Percentiles rank a stretch among this genome's conserved stretches.
phyloP scores from a whole-genome alignment of 2,888 invertebrate species.

The Cotesia congregata region DNA sequence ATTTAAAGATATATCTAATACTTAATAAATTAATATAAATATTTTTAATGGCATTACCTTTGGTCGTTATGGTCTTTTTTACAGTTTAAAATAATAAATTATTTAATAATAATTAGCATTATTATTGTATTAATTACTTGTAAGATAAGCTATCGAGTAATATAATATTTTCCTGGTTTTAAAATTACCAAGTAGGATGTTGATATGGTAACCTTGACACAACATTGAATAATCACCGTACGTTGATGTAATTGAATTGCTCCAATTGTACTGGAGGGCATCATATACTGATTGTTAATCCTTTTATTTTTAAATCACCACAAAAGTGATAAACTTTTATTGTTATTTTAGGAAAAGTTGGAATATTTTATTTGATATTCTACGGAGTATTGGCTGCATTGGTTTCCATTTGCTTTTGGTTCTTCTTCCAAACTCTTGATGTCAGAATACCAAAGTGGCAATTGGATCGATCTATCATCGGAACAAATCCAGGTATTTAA shows the following conservation, averaged over 20 bases:
- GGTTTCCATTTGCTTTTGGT: conserved; percentile 95
- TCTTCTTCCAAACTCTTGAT: conserved; percentile 92
- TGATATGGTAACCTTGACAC: conserved; percentile 49
- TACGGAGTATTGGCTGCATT: conserved; percentile 92
- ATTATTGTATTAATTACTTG: no score
- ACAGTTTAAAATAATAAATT: no score
- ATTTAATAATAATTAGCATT: no score
- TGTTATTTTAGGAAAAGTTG: conserved; percentile 85
- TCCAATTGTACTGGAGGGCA: conserved; percentile 63
- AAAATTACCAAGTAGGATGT: neutral
- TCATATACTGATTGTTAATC: conserved; percentile 56
- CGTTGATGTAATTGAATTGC: conserved; percentile 64
- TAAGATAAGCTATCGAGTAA: no score
- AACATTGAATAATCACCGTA: conserved; percentile 60
- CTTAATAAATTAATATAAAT: no score
- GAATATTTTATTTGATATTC: conserved; percentile 95
- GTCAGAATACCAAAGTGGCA: conserved; percentile 92
- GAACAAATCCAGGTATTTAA: conserved; percentile 87
- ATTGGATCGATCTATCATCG: conserved; percentile 88
- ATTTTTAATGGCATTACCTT: no score
- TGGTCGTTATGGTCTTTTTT: no score
- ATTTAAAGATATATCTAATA: no score
- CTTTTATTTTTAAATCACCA: conserved; percentile 56
- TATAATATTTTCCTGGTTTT: neutral
- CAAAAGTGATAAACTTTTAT: conserved; percentile 16